Evolutionary conservation across 2,797 vertebrate genomes (phyloP), one percentile per base, ranked within the genome.

Genomic region (Takifugu ocellatus): DNA sequence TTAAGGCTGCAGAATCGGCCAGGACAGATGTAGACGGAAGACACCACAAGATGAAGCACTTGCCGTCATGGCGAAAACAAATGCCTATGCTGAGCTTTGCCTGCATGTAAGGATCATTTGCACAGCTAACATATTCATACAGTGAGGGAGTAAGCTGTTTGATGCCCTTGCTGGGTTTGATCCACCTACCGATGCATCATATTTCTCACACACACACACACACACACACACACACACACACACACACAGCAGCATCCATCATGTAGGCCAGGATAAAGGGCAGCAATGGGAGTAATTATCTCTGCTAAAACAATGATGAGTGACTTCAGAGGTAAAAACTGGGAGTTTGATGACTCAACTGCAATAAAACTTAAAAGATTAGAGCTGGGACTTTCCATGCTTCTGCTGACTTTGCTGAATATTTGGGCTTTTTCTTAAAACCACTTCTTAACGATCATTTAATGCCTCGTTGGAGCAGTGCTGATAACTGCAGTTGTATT

Each of bases 231-330:
- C 31, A 10, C 10, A 11, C 31, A 33, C 31, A 11, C 33, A 33
- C 45, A 25, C 55, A 65, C 29, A 50, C 50, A 68, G 62, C 61
- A 25, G 51, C 72, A 82, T 82, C 69, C 56, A 72, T 85, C 82
- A 83, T 33, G 26, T 51, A 74, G 80, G 60, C 33, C 66, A 63
- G 46, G 71, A 69, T 63, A 66, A 71, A 75, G 59, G 73, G 49
- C 62, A 74, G 73, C 71, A 71, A 66, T 68, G 73, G 73, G 73
- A 73, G 75, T 79, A 79, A 84, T 83, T 83, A 79, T 70, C 54
- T 77, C 72, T 68, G 60, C 47, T 68, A 60, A 76, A 53, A 76
- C 68, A 77, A 68, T 70, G 81, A 67, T 9, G 56, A 67, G 70
- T 70, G 59, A 72, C 63, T 66, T 59, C 29, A 52, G 25, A 56